A percentile compares a stretch with the other conserved stretches of the same genome.
Conservation (phyloP, 2,888 invertebrate species). For the Epirrhoe tristata region DNA sequence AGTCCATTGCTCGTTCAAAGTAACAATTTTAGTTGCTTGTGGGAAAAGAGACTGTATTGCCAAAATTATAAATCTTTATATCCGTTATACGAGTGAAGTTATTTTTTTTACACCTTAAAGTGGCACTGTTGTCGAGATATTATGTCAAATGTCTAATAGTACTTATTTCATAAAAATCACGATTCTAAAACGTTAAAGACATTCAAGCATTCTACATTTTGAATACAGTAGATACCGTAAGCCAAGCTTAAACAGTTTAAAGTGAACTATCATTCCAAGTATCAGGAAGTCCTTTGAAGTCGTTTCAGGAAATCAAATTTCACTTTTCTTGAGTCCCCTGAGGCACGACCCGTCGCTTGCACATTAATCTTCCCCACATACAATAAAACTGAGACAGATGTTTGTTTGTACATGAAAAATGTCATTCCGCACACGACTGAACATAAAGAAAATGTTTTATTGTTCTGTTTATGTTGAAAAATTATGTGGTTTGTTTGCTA, state of each 20-base stretch:
- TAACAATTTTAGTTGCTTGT: background rate
- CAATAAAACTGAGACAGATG: conserved; percentile 29
- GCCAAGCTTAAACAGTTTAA: background rate
- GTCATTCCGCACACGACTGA: conserved; percentile 22
- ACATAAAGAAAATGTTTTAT: conserved; percentile 23
- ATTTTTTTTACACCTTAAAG: no score
- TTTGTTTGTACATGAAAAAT: conserved; percentile 32
- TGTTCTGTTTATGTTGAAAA: conserved; percentile 22
- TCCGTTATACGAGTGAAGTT: no score
- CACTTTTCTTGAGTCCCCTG: conserved; percentile 41
- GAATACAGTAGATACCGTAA: no score
- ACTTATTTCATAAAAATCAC: no score
- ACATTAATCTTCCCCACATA: conserved; percentile 30
- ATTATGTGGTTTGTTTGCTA: conserved; percentile 6
- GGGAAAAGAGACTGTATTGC: no score
- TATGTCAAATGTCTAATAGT: no score
- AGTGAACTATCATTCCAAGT: background rate
- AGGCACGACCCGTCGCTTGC: conserved; percentile 16
- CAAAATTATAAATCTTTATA: no score
- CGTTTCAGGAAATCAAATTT: conserved; percentile 45
- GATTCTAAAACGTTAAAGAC: no score
- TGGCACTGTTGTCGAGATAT: no score
- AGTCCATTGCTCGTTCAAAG: conserved; percentile 1
- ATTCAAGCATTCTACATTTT: no score
- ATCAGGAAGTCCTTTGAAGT: conserved; percentile 12